Base-by-base conservation (phyloP, 2,113 vertebrate genomes). In the Calidris pygmaea region DNA sequence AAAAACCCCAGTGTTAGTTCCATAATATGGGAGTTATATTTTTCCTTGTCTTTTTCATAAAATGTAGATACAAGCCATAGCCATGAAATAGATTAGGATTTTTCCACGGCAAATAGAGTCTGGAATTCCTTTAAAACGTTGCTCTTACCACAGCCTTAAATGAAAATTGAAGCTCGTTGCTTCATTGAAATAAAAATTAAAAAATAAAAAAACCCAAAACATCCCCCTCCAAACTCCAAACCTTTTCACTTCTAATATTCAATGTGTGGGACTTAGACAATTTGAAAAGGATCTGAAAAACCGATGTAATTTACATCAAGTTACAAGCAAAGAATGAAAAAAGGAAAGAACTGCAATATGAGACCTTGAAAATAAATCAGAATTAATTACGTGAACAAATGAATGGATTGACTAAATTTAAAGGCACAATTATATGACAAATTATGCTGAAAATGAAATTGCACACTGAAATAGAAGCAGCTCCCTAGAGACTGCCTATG, bases 381-480 rank as follows among this genome's bases (percentile, higher is more conserved):
- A 92, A 96, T 97, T 95, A 96, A 94, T 96, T 96, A 95, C 0
- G 0, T 89, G 73, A 85, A 60, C 34, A 96, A 95, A 82, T 77
- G 30, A 83, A 86, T 93, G 12, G 22, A 60, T 45, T 95, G 73
- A 90, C 59, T 93, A 74, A 85, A 89, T 88, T 85, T 94, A 84
- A 96, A 95, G 70, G 41, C 37, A 63, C 56, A 91, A 67, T 95
- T 87, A 84, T 84, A 88, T 58, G 75, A 82, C 34, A 96, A 96
- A 96, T 94, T 87, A 45, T 50, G 45, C 72, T 94, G 80, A 84
- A 95, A 95, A 86, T 84, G 21, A 77, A 92, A 87, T 71, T 89
- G 73, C 56, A 58, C 18, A 43, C 14, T 86, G 91, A 92, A 96
- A 81, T 45, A 89, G 72, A 93, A 89, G n/a, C 14, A 58, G 26